These are phyloP conservation scores for Egretta garzetta DNA, from an alignment of 2,113 vertebrate genomes.

Conservation along the genomic window DNA sequence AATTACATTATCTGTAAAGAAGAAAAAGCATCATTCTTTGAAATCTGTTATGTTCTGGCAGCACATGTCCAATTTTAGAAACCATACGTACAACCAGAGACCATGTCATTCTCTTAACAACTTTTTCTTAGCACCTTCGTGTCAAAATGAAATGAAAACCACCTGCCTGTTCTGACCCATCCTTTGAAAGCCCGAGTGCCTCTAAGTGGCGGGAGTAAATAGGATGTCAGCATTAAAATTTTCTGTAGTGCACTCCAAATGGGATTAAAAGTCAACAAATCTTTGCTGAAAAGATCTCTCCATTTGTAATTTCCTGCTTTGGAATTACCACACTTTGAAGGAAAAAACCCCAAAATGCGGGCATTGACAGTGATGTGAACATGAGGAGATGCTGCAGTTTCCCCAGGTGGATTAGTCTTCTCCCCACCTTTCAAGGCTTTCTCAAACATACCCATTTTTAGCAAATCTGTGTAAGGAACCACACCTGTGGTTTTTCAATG, in stretches of 20 bases:
- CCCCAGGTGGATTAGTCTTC: not conserved
- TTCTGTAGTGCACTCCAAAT: not conserved
- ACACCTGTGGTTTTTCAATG: not conserved
- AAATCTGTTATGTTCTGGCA: conserved; percentile 59
- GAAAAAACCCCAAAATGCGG: not conserved
- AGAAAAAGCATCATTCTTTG: not conserved
- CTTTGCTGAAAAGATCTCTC: not conserved
- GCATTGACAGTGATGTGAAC: not conserved
- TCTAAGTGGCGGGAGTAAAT: conserved; percentile 30
- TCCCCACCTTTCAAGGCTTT: not conserved
- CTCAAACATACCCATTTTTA: not conserved
- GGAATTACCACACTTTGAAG: not conserved
- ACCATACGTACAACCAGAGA: conserved; percentile 34
- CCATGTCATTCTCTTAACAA: conserved; percentile 30
- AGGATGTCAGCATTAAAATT: not conserved
- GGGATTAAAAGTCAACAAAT: not conserved
- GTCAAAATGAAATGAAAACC: conserved; percentile 36
- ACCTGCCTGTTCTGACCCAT: conserved; percentile 9
- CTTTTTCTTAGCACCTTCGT: conserved; percentile 43
- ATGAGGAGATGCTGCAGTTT: not conserved
- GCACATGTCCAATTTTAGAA: conserved; percentile 25
- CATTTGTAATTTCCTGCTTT: not conserved
- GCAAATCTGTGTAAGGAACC: not conserved
- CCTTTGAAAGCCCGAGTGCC: conserved; percentile 16
- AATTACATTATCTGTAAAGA: conserved; percentile 27